Percentiles rank a stretch among this genome's conserved stretches.
Conservation (phyloP, 2,888 invertebrate species). For the Camptogramma bilineatum region DNA sequence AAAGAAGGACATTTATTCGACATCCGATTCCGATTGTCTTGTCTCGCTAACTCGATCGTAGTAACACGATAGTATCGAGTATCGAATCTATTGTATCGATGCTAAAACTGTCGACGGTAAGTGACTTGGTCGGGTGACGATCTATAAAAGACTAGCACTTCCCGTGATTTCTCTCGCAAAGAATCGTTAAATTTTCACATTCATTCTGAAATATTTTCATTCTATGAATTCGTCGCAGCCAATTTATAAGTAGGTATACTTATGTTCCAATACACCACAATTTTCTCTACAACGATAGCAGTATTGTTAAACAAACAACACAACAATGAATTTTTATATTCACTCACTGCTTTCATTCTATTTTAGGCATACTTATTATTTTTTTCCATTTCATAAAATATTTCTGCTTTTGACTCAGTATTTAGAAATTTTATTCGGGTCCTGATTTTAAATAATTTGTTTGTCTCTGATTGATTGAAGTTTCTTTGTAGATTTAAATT, state of each 20-base stretch:
- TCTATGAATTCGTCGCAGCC: neutral
- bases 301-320: too few relatives aligned
- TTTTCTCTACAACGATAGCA: too few relatives aligned
- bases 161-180: neutral
- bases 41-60: conserved; percentile 27
- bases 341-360: too few relatives aligned
- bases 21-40: conserved; percentile 40
- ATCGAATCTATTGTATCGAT: conserved; percentile 14
- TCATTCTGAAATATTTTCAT: neutral
- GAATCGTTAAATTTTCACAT: too few relatives aligned
- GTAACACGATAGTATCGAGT: conserved; percentile 12
- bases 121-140: conserved; percentile 9
- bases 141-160: neutral
- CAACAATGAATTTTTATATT: neutral
- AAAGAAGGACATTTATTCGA: conserved; percentile 45
- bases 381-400: neutral
- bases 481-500: conserved; percentile 3
- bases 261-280: too few relatives aligned
- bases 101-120: conserved; percentile 9
- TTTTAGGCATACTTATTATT: neutral
- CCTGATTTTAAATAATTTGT: conserved; percentile 1
- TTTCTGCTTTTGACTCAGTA: neutral
- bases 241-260: too few relatives aligned
- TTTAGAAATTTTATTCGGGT: neutral
- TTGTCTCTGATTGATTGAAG: neutral